Conservation (phyloP, 2,797 vertebrate genomes). For the Prunella strophiata region DNA sequence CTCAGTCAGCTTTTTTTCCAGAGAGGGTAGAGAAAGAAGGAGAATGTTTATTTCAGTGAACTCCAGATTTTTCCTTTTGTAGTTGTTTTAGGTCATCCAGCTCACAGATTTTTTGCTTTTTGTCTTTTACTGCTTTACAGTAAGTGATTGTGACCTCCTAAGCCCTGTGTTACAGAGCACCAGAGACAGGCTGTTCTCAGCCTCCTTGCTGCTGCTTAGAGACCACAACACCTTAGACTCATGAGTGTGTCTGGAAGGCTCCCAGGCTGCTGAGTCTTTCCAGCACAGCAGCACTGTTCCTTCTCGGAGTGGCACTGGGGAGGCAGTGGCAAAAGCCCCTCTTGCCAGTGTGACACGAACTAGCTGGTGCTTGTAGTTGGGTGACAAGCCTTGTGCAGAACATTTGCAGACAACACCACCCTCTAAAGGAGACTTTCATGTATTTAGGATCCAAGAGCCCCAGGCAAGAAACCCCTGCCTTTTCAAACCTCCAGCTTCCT, state of each 20-base stretch:
- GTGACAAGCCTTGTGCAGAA: background rate
- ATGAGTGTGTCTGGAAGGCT: background rate
- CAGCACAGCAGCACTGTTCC: background rate
- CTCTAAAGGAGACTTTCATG: slow-evolving; percentile 14
- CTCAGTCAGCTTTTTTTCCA: background rate
- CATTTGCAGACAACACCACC: slow-evolving; percentile 14
- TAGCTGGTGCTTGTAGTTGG: background rate
- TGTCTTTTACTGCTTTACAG: background rate
- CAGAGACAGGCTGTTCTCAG: background rate
- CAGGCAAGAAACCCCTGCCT: background rate
- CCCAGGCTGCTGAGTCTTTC: background rate
- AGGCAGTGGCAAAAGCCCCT: background rate
- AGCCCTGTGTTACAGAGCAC: background rate
- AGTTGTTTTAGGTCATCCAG: background rate
- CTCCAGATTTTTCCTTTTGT: background rate
- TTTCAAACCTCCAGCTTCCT: background rate
- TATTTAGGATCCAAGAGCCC: background rate
- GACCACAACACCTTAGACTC: background rate
- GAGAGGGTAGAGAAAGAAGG: background rate
- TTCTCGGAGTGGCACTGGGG: background rate
- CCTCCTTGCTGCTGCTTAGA: background rate
- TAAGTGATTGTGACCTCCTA: background rate
- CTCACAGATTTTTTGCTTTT: slow-evolving; percentile 4
- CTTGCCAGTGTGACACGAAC: background rate
- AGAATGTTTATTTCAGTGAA: slow-evolving; percentile 4